phyloP scores from a whole-genome alignment of 2,113 vertebrate species.

The Poeciliopsis retropinna region DNA sequence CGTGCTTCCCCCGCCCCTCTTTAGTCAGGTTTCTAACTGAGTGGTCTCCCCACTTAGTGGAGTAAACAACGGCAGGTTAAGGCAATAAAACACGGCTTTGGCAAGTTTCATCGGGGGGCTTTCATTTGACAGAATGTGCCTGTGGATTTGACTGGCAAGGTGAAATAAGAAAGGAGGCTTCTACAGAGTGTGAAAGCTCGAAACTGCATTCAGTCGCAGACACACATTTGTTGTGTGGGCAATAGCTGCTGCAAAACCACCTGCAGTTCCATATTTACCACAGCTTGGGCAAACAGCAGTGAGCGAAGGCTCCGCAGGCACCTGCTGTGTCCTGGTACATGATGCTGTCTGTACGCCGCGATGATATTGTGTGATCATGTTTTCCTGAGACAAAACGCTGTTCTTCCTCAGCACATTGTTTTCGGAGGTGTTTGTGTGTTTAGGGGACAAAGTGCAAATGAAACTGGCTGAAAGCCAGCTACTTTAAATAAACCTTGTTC shows the following conservation, averaged over 20 bases:
- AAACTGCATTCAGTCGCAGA: constrained; percentile 22
- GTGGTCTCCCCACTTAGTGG: constrained; percentile 50
- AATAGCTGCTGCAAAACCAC: constrained; percentile 56
- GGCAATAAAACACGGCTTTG: constrained; percentile 58
- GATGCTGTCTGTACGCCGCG: constrained; percentile 46
- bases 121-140: constrained; percentile 46
- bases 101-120: constrained; percentile 40
- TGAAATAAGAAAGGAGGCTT: constrained; percentile 31
- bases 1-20: constrained; percentile 40
- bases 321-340: constrained; percentile 52
- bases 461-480: constrained; percentile 47
- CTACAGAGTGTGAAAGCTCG: constrained; percentile 6
- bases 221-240: constrained; percentile 58
- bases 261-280: constrained; percentile 71
- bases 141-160: constrained; percentile 49
- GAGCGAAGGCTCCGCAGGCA: constrained; percentile 39
- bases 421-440: constrained; percentile 23
- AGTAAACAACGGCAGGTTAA: constrained; percentile 60
- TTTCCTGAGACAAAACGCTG: constrained; percentile 53
- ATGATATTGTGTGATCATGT: constrained; percentile 52
- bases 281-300: constrained; percentile 64
- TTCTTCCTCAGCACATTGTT: constrained; percentile 42
- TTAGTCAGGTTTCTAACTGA: constrained; percentile 67
- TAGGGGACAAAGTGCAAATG: constrained; percentile 27
- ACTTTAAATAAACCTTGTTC: constrained; percentile 47